Percentiles rank a stretch among this genome's conserved stretches.
These are phyloP conservation scores for Catostylus mosaicus DNA, from an alignment of 30 jellyfish, hydroid and myxozoan species.

Conservation along the genomic window DNA sequence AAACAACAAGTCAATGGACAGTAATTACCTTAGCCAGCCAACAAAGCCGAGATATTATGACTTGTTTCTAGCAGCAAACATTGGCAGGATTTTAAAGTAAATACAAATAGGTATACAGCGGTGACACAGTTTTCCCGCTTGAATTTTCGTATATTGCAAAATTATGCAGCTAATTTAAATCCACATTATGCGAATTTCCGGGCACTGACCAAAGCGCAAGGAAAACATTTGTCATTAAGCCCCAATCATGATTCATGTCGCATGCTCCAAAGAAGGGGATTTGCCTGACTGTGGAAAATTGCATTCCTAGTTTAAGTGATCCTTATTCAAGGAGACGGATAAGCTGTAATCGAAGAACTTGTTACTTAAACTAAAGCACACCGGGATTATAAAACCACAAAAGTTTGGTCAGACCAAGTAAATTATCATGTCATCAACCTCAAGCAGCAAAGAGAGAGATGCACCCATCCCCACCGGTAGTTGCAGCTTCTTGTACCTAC, in stretches of 20 bases:
- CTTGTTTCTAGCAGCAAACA: no score
- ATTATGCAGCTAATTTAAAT: background rate
- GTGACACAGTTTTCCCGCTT: background rate
- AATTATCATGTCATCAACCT: conserved; percentile 10
- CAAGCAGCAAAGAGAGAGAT: background rate
- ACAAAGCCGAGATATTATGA: no score
- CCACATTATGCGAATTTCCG: background rate
- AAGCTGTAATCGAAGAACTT: conserved; percentile 28
- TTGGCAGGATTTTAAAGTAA: no score
- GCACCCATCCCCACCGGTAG: background rate
- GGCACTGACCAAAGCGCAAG: background rate
- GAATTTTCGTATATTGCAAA: background rate
- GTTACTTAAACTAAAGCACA: conserved; percentile 10
- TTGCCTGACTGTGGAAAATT: background rate
- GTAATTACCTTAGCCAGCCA: background rate
- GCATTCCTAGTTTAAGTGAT: conserved; percentile 5
- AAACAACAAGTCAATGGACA: background rate
- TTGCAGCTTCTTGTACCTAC: background rate
- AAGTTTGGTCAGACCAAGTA: background rate
- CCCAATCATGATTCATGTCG: conserved; percentile 12
- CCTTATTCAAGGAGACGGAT: conserved; percentile 1
- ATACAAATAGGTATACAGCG: no score
- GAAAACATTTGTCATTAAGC: conserved; percentile 12
- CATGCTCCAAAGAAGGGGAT: conserved; percentile 10
- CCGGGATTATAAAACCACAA: conserved; percentile 39